Evolutionary conservation across 1,140 invertebrate species (phyloP).

Genomic region (Tachypleus tridentatus): DNA sequence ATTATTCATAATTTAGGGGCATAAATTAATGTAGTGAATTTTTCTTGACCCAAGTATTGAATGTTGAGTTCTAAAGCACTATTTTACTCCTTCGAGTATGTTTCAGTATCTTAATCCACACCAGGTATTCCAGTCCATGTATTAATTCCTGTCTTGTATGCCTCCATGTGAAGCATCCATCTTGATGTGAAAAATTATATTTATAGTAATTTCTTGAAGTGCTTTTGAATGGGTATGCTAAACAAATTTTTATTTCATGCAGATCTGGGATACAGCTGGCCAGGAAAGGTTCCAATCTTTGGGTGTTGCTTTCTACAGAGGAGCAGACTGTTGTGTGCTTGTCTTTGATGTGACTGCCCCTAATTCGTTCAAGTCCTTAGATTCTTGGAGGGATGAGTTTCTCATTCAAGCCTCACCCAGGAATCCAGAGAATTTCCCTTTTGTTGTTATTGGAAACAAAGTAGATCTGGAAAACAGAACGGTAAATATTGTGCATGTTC

Average conservation of each 20-base stretch:
- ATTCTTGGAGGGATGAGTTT: constrained; percentile 99
- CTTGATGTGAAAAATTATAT: too few species aligned
- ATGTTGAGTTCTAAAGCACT: too few species aligned
- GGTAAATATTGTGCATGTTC: constrained; percentile 40
- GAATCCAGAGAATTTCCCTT: constrained; percentile 98
- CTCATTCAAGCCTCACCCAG: constrained; percentile 93
- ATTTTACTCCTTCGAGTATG: too few species aligned
- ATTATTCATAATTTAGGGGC: too few species aligned
- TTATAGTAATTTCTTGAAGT: too few species aligned
- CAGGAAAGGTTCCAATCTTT: constrained; percentile 97
- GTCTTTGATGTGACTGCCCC: constrained; percentile 96
- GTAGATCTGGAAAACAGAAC: constrained; percentile 92
- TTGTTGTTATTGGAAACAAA: constrained; percentile 98
- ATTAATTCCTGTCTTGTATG: too few species aligned
- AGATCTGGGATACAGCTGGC: constrained; percentile 99
- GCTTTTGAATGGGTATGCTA: constrained; percentile 4
- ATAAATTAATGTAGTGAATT: too few species aligned
- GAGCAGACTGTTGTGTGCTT: constrained; percentile 98
- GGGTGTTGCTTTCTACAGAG: constrained; percentile 97
- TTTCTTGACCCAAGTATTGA: too few species aligned
- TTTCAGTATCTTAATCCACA: too few species aligned
- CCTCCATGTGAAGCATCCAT: too few species aligned
- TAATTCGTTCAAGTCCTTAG: constrained; percentile 94
- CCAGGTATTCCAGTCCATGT: too few species aligned
- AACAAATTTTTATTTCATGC: constrained; percentile 11